phyloP scores from a whole-genome alignment of 1,140 invertebrate genomes.

The Meloidogyne exigua region DNA sequence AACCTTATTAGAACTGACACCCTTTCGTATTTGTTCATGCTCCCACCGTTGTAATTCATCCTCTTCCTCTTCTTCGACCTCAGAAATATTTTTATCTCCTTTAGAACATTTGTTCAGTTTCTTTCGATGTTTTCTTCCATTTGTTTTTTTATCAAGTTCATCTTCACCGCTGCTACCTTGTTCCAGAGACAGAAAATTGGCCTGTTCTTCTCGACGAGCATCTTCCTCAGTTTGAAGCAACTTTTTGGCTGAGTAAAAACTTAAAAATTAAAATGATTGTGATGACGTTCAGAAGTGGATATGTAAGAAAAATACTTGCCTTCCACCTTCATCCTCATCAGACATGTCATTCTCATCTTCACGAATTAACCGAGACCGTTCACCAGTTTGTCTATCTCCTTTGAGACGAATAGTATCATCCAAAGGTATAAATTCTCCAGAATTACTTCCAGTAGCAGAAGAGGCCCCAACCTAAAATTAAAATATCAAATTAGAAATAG shows the following conservation, averaged over 20 bases:
- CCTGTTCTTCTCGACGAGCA: conserved; percentile 42
- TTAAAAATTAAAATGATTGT: conserved; percentile 26
- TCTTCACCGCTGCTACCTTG: conserved; percentile 47
- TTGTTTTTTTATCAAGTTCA: background rate
- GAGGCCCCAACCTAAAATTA: background rate
- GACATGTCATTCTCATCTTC: conserved; percentile 54
- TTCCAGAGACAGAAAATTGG: conserved; percentile 39
- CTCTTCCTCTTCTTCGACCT: conserved; percentile 34
- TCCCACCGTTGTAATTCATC: conserved; percentile 47
- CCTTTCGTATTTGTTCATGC: conserved; percentile 48
- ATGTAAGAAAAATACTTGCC: background rate
- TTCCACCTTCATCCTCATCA: conserved; percentile 44
- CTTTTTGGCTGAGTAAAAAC: conserved; percentile 46
- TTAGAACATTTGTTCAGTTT: background rate
- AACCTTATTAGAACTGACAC: conserved; percentile 45
- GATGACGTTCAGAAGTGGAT: too few species aligned
- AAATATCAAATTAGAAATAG: background rate
- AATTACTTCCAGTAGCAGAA: background rate
- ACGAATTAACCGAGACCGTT: conserved; percentile 39
- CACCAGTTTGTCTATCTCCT: conserved; percentile 19
- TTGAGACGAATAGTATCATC: conserved; percentile 43
- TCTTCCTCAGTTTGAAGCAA: conserved; percentile 45
- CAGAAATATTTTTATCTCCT: conserved; percentile 26
- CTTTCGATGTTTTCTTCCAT: background rate
- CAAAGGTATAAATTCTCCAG: conserved; percentile 39